Evolutionary conservation across 1,140 invertebrate species (phyloP).

Genomic region (Philotrypesis tridentata): DNA sequence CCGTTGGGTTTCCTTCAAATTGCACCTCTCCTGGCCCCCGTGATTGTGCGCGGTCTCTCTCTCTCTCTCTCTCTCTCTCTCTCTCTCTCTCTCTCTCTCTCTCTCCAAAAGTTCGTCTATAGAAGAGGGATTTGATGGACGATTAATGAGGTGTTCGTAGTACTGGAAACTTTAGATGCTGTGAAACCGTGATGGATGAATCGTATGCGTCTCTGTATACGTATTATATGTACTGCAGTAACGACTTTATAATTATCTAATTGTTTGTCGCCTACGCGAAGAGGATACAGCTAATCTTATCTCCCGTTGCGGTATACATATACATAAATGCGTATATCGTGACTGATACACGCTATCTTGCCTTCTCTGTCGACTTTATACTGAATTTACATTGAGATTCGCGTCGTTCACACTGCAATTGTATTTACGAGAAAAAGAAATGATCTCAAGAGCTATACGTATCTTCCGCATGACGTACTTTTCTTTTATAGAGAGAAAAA

Average conservation of each 20-base stretch:
- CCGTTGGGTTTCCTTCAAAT: too few relatives aligned
- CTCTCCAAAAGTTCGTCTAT: neutral
- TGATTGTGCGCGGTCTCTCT: too few relatives aligned
- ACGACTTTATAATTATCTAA: neutral
- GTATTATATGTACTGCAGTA: too few relatives aligned
- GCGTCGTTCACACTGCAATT: too few relatives aligned
- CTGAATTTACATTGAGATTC: neutral
- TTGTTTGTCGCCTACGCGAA: neutral
- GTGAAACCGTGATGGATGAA: neutral
- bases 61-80: neutral
- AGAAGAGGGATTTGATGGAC: neutral
- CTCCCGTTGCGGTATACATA: neutral
- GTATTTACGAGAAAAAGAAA: neutral
- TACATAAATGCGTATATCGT: too few relatives aligned
- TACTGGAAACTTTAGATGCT: neutral
- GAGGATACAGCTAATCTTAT: slow-evolving; percentile 5
- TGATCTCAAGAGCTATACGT: neutral
- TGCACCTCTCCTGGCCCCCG: too few relatives aligned
- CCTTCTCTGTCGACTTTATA: neutral
- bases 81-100: neutral
- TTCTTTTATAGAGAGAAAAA: too few relatives aligned
- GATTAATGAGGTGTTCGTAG: neutral
- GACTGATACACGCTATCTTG: too few relatives aligned
- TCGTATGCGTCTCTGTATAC: too few relatives aligned
- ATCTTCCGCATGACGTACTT: neutral